Conservation (phyloP, 2,113 vertebrate species). For the Ploceus nigricollis region DNA sequence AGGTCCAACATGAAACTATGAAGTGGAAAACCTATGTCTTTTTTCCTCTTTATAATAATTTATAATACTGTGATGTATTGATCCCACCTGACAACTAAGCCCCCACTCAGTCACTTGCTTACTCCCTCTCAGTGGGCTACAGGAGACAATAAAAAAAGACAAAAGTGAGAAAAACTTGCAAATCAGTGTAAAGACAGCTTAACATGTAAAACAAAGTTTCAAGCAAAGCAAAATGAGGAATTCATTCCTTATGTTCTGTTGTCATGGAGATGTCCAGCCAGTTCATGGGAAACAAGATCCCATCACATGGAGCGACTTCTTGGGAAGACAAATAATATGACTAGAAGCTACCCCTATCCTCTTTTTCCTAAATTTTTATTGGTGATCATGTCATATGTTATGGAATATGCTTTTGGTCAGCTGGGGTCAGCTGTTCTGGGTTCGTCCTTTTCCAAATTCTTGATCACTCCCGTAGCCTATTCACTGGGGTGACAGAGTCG, state of each 20-base stretch:
- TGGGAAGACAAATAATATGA: neutral
- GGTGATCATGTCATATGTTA: fast-evolving
- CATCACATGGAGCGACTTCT: fast-evolving
- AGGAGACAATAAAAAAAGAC: neutral
- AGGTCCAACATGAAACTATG: neutral
- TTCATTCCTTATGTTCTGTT: neutral
- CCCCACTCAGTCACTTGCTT: neutral
- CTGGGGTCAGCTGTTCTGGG: neutral
- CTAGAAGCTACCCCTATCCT: fast-evolving
- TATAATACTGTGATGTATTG: neutral
- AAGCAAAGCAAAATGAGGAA: neutral
- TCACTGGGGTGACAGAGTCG: neutral
- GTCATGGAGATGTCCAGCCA: neutral
- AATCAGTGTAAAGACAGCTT: neutral
- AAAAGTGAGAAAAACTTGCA: neutral
- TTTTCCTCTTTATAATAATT: neutral
- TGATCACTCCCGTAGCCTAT: fast-evolving
- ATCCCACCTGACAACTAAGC: neutral
- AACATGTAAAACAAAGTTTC: neutral
- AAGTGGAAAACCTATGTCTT: neutral
- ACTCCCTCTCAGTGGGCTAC: fast-evolving
- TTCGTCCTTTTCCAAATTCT: neutral
- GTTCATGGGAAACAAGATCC: neutral
- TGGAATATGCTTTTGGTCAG: neutral
- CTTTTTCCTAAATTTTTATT: neutral